Conservation (phyloP, 30 jellyfish, hydroid and myxozoan species). For the Pelagia noctiluca region DNA sequence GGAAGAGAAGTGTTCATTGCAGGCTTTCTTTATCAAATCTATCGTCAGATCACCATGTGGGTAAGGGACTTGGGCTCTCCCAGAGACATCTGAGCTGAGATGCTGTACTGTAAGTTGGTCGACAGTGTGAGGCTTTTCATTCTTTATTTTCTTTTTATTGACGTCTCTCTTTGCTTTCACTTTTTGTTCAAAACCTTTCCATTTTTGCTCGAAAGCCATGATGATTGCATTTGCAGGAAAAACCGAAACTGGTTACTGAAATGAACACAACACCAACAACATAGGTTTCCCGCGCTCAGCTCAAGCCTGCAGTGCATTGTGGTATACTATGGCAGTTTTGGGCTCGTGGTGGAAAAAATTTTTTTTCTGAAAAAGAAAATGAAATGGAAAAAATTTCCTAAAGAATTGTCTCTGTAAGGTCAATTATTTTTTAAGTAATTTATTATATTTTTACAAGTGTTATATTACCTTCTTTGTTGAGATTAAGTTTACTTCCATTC, state of each 20-base stretch:
- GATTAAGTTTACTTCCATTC: neutral
- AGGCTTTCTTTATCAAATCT: slow-evolving; percentile 22
- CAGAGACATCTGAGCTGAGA: slow-evolving; percentile 25
- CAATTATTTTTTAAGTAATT: neutral
- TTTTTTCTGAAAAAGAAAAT: too few species aligned
- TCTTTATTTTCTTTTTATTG: slow-evolving; percentile 13
- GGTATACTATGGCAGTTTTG: neutral
- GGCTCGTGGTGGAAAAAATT: slow-evolving; percentile 12
- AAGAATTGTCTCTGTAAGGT: neutral
- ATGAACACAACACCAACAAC: slow-evolving; percentile 10
- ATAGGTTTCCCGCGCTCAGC: slow-evolving; percentile 8
- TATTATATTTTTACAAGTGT: neutral
- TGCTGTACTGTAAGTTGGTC: slow-evolving; percentile 31
- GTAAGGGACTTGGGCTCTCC: slow-evolving; percentile 37
- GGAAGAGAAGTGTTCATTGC: slow-evolving; percentile 31
- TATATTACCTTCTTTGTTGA: neutral
- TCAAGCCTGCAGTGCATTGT: slow-evolving; percentile 1
- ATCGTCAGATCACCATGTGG: slow-evolving; percentile 50
- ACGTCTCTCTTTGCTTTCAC: slow-evolving; percentile 27
- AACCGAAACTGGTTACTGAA: slow-evolving; percentile 7
- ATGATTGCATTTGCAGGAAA: slow-evolving; percentile 12
- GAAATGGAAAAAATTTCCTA: too few species aligned
- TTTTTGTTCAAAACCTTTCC: slow-evolving; percentile 17
- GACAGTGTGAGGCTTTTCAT: too few species aligned
- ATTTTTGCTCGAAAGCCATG: slow-evolving; percentile 14